Conservation (phyloP, 2,113 vertebrate species). For the Colossoma macropomum region DNA sequence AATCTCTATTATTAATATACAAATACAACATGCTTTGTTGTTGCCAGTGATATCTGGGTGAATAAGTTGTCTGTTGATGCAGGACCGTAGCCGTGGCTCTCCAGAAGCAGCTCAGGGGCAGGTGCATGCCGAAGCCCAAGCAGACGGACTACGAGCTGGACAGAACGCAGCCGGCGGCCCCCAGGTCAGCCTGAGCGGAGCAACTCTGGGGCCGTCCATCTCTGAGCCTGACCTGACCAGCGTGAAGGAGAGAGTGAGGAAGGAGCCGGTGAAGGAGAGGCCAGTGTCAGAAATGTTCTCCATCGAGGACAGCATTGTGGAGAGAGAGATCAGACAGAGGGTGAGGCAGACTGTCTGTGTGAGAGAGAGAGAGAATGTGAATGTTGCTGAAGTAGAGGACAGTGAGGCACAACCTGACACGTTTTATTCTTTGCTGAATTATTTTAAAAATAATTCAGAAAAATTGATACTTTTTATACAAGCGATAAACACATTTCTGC, state of each 20-base stretch:
- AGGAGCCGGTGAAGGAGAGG: slow-evolving; percentile 93
- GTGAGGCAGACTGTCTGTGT: slow-evolving; percentile 71
- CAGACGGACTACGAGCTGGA: slow-evolving; percentile 69
- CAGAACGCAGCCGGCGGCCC: slow-evolving; percentile 77
- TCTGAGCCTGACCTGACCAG: slow-evolving; percentile 95
- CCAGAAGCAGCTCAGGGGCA: slow-evolving; percentile 11
- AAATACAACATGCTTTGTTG: too few relatives aligned
- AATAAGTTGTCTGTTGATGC: background rate
- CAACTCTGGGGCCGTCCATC: slow-evolving; percentile 90
- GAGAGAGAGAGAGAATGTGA: background rate
- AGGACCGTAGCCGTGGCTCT: slow-evolving; percentile 31
- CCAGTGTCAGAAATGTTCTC: slow-evolving; percentile 98
- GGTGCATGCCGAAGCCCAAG: slow-evolving; percentile 65
- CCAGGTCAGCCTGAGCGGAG: slow-evolving; percentile 81
- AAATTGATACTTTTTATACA: too few relatives aligned
- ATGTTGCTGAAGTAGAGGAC: too few relatives aligned
- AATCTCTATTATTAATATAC: too few relatives aligned
- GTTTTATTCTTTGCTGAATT: too few relatives aligned
- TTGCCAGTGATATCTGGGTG: too few relatives aligned
- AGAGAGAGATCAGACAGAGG: slow-evolving; percentile 93
- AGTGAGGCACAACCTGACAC: too few relatives aligned
- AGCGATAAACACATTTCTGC: too few relatives aligned
- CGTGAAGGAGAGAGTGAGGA: slow-evolving; percentile 94
- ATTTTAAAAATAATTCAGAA: too few relatives aligned
- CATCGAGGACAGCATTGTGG: slow-evolving; percentile 95